Evolutionary conservation across 2,797 vertebrate species (phyloP).

Genomic region (Allobates femoralis): DNA sequence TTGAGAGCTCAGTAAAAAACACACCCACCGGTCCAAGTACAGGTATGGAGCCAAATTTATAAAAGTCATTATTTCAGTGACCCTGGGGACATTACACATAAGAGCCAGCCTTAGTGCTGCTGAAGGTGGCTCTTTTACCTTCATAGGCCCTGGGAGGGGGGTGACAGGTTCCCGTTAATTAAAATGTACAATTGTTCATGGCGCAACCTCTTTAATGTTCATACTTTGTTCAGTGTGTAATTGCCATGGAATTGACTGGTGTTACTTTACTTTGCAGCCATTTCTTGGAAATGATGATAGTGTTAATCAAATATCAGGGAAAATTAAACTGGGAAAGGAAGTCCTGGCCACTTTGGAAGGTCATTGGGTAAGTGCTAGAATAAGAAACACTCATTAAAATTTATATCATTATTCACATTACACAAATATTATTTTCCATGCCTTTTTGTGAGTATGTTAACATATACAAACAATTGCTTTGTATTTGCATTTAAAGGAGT

Average conservation of each 20-base stretch:
- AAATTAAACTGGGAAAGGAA: slow-evolving; percentile 97
- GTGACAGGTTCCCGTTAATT: too few species aligned
- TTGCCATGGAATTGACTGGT: background rate
- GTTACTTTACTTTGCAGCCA: slow-evolving; percentile 78
- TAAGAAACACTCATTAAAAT: background rate
- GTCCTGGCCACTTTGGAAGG: slow-evolving; percentile 93
- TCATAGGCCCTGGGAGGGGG: too few species aligned
- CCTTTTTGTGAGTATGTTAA: background rate
- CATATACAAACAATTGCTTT: background rate
- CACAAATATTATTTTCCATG: background rate
- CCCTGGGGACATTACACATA: too few species aligned
- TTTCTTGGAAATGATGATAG: slow-evolving; percentile 95
- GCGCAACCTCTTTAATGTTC: too few species aligned
- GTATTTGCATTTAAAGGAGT: background rate
- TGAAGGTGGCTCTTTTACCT: too few species aligned
- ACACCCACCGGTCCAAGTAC: too few species aligned
- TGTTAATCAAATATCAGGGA: slow-evolving; percentile 94
- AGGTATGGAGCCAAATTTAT: too few species aligned
- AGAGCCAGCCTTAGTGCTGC: too few species aligned
- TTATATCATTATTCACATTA: background rate
- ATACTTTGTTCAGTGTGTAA: background rate
- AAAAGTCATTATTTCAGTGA: too few species aligned
- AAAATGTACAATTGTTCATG: too few species aligned
- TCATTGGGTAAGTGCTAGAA: slow-evolving; percentile 88
- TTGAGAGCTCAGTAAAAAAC: too few species aligned